Conservation (phyloP, 2,888 invertebrate genomes). For the Uropetala carovei region DNA sequence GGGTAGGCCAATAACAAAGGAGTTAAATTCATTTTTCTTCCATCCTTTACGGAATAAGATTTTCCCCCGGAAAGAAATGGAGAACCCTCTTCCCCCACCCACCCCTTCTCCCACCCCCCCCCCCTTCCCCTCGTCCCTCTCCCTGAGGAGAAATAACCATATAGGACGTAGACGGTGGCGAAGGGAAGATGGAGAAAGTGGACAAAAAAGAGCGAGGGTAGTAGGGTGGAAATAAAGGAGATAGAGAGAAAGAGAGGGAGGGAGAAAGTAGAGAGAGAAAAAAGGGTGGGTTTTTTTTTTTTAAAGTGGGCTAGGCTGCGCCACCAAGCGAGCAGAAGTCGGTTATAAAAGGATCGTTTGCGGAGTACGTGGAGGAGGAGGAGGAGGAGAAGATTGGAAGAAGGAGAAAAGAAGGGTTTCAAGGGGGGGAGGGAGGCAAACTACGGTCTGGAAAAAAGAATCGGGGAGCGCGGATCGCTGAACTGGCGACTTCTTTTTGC, state of each 20-base stretch:
- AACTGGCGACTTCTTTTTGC: not conserved
- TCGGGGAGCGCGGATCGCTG: not conserved
- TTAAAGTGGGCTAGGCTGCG: conserved; percentile 32
- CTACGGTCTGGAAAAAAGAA: not conserved
- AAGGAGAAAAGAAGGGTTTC: too few relatives aligned
- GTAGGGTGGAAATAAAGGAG: not conserved
- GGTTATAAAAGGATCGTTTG: conserved; percentile 58
- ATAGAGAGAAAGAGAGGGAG: not conserved
- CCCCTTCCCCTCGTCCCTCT: too few relatives aligned
- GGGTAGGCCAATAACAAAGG: not conserved
- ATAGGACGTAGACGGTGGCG: not conserved
- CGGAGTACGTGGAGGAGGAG: not conserved
- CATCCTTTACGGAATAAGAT: not conserved
- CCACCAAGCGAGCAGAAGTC: conserved; percentile 37
- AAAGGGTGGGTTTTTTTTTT: not conserved
- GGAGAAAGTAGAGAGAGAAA: not conserved
- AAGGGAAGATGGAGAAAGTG: not conserved
- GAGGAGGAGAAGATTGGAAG: not conserved
- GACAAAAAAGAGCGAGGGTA: not conserved
- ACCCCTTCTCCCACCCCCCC: too few relatives aligned
- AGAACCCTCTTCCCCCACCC: too few relatives aligned
- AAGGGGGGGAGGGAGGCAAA: not conserved
- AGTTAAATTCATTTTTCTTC: not conserved
- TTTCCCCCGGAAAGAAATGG: too few relatives aligned
- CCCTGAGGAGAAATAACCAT: conserved; percentile 1